A percentile compares a stretch with the other conserved stretches of the same genome.
phyloP scores from a whole-genome alignment of 1,140 invertebrate genomes.

The Macrostomum lignano region DNA sequence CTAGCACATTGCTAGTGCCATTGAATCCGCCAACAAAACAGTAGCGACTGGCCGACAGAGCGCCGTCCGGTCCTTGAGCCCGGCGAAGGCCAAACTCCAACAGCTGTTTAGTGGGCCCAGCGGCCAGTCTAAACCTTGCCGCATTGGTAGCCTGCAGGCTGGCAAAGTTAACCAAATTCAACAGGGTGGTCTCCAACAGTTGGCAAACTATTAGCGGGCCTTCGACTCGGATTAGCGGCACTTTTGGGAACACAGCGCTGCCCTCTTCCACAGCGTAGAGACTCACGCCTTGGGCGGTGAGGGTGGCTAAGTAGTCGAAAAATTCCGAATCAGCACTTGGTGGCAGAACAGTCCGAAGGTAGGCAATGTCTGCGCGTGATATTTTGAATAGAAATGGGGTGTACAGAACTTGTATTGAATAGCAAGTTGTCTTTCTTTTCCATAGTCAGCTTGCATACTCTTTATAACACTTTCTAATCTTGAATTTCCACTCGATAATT shows the following conservation, averaged over 20 bases:
- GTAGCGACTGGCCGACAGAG: slow-evolving; percentile 89
- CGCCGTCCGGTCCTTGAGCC: slow-evolving; percentile 91
- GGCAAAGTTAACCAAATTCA: slow-evolving; percentile 85
- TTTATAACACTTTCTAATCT: too few relatives aligned
- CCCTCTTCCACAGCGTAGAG: slow-evolving; percentile 76
- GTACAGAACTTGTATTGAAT: too few relatives aligned
- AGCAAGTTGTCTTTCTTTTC: too few relatives aligned
- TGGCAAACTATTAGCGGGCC: slow-evolving; percentile 82
- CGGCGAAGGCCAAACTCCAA: slow-evolving; percentile 80
- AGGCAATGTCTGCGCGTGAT: slow-evolving; percentile 93
- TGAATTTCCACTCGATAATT: too few relatives aligned
- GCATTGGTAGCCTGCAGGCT: slow-evolving; percentile 96
- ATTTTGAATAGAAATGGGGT: too few relatives aligned
- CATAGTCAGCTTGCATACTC: too few relatives aligned
- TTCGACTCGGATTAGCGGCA: slow-evolving; percentile 66
- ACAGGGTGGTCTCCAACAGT: slow-evolving; percentile 71
- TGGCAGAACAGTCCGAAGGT: slow-evolving; percentile 55
- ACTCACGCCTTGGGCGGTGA: slow-evolving; percentile 55
- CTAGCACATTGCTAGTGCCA: slow-evolving; percentile 87
- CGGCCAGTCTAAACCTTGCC: slow-evolving; percentile 69
- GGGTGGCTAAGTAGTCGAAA: slow-evolving; percentile 50
- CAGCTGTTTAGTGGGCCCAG: slow-evolving; percentile 40
- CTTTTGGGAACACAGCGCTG: slow-evolving; percentile 80
- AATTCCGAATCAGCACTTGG: slow-evolving; percentile 55
- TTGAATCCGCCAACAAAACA: slow-evolving; percentile 90